These are phyloP conservation scores for Epizoanthus rinbou DNA, from an alignment of 92 coral and sea anemone species.

Conservation along the genomic window DNA sequence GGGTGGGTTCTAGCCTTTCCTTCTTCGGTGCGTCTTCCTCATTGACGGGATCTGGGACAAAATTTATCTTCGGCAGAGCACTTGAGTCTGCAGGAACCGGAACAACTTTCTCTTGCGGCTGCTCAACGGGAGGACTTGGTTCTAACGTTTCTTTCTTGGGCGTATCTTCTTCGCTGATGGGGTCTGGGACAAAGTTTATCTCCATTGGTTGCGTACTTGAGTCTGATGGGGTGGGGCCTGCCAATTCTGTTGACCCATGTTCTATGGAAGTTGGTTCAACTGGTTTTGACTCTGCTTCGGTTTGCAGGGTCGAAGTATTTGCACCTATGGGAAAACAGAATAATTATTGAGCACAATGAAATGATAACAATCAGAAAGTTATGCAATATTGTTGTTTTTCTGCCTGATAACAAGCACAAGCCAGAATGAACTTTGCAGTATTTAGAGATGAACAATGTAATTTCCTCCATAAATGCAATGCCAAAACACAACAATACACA, in stretches of 20 bases:
- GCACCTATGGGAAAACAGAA: neutral
- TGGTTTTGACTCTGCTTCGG: neutral
- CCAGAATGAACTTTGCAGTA: no score
- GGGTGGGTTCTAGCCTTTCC: neutral
- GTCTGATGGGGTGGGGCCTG: neutral
- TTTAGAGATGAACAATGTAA: no score
- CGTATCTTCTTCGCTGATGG: neutral
- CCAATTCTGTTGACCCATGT: neutral
- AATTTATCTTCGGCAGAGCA: constrained; percentile 4
- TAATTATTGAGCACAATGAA: neutral
- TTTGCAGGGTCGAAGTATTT: neutral
- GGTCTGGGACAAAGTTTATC: constrained; percentile 41
- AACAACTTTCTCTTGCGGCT: neutral
- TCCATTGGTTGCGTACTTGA: constrained; percentile 2
- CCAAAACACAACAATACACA: no score
- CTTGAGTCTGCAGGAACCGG: neutral
- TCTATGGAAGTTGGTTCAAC: neutral
- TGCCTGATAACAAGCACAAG: no score
- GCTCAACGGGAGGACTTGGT: neutral
- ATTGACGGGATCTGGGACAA: constrained; percentile 32
- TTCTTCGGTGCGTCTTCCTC: neutral
- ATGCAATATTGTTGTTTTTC: no score
- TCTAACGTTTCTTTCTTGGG: neutral
- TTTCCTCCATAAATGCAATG: no score
- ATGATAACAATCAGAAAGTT: no score